Base-by-base conservation (phyloP, 2,888 invertebrate species). In the Epinotia bilunana region DNA sequence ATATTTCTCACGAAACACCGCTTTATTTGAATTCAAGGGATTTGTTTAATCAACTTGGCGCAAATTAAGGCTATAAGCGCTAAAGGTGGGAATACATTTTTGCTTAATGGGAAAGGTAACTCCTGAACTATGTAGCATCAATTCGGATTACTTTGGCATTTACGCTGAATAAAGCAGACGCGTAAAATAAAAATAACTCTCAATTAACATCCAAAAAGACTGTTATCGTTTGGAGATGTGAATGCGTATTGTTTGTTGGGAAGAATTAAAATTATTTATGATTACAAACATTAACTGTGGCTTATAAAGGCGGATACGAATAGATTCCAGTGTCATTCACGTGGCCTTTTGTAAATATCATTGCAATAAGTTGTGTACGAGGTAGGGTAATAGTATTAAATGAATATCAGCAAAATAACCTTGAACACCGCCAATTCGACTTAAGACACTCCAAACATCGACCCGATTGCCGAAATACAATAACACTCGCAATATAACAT, bases 61-160 rank as follows among this genome's bases (percentile, higher is more conserved):
- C 57, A 63, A 69, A 63, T 63, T 62, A 33, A 74, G 55, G 46
- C 43, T 46, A 68, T 61, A 65, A 57, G n/a, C 55, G 20, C 58
- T n/a, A 74, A 71, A 67, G 64, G 73, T 69, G 67, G 67, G 65
- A 74, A 74, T 67, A 71, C 43, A 74, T 67, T 67, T 73, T 65
- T 20, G 55, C 61, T 20, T 76, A 72, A 76, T 76, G 70, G 61
- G 28, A 70, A 65, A 61, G 33, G 28, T 73, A 13, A 65, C 61
- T 71, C 53, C 61, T 60, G n/a, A 68, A 49, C 43, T 49, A 23
- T 67, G 60, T 60, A 70, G 46, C 74, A 71, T 67, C 70, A 74
- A 70, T 73, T 65, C 57, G 70, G 65, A 70, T 73, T 70, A 70
- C 73, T 61, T 70, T 70, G 70, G 69, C 65, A 76, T 76, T 76